Conservation (phyloP, 2,113 vertebrate genomes). For the Nycticryphes semicollaris region DNA sequence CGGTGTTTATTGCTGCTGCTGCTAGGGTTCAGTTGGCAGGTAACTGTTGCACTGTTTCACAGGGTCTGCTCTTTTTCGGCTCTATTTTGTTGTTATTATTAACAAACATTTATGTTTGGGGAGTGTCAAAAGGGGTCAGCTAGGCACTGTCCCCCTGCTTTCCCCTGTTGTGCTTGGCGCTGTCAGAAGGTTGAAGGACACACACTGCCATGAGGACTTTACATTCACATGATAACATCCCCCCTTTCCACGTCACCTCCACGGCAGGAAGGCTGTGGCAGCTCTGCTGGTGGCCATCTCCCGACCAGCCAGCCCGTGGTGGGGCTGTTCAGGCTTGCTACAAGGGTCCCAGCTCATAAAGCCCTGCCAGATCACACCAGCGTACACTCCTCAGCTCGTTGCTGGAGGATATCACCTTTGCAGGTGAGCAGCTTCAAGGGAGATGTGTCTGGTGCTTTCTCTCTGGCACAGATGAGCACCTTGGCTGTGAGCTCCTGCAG, state of each 20-base stretch:
- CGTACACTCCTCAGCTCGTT: fast-evolving
- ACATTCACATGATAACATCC: fast-evolving
- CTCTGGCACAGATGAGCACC: background rate
- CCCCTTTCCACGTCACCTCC: background rate
- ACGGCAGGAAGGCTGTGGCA: background rate
- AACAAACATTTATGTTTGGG: background rate
- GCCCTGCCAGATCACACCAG: background rate
- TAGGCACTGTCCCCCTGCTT: background rate
- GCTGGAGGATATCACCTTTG: background rate
- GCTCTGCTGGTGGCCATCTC: background rate
- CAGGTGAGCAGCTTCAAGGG: background rate
- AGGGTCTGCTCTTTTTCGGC: background rate
- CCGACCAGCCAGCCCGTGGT: fast-evolving
- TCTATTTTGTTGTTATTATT: background rate
- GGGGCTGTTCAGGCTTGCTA: background rate
- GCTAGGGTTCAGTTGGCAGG: conserved; percentile 35
- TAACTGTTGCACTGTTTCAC: conserved; percentile 9
- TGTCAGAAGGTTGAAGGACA: background rate
- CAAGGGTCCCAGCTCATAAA: background rate
- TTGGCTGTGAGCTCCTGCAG: background rate
- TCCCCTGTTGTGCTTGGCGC: background rate
- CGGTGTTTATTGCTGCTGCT: conserved; percentile 28
- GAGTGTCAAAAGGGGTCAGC: background rate
- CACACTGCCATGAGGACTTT: fast-evolving
- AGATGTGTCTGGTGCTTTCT: background rate